Percentiles rank a stretch among this genome's conserved stretches.
Conservation (phyloP, 2,113 vertebrate genomes). For the Toxotes jaculatrix region DNA sequence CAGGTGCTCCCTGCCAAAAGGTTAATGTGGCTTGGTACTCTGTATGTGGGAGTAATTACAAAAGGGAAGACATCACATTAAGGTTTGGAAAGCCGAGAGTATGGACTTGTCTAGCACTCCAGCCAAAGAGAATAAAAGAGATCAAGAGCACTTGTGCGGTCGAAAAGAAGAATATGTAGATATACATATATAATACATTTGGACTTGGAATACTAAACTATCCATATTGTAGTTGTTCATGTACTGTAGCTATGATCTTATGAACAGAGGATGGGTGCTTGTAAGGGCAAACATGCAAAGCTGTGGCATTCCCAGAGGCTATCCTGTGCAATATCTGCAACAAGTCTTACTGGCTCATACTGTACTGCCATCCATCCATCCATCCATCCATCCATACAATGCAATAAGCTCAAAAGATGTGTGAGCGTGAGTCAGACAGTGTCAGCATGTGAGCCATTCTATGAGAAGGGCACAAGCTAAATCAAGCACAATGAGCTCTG, state of each 20-base stretch:
- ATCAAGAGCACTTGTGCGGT: background rate
- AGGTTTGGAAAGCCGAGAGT: conserved; percentile 30
- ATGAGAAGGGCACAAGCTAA: background rate
- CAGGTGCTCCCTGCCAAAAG: conserved; percentile 66
- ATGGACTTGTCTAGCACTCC: background rate
- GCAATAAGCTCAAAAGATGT: conserved; percentile 12
- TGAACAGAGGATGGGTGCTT: background rate
- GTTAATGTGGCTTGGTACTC: conserved; percentile 69
- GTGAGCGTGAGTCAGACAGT: conserved; percentile 3
- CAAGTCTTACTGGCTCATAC: conserved; percentile 17
- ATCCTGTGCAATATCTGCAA: conserved; percentile 31
- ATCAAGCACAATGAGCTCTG: conserved; percentile 1
- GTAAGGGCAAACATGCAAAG: conserved; percentile 10
- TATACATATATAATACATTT: background rate
- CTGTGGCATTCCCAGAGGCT: conserved; percentile 18
- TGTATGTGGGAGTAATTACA: conserved; percentile 62
- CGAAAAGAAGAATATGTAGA: background rate
- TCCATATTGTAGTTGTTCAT: background rate
- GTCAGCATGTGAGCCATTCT: background rate
- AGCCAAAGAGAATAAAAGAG: conserved; percentile 6
- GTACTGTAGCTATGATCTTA: background rate
- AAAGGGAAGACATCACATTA: conserved; percentile 43
- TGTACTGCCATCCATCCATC: background rate
- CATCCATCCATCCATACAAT: conserved; percentile 6
- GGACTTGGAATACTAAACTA: background rate